Conservation (phyloP, 2,113 vertebrate genomes). For the Trogon surrucura region DNA sequence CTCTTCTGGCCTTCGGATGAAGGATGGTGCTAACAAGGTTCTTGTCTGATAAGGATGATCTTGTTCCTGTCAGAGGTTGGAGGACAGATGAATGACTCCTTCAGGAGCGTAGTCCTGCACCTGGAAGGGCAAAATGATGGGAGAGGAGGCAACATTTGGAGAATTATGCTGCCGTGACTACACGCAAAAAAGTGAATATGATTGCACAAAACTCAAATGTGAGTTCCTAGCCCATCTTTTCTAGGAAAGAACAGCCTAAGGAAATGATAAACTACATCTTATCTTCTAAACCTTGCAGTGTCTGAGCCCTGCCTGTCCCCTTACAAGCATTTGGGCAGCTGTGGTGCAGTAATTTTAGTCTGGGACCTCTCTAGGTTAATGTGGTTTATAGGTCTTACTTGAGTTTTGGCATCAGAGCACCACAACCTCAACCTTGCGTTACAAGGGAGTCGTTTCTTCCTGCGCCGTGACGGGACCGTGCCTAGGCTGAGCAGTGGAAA, state of each 20-base stretch:
- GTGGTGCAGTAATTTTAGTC: neutral
- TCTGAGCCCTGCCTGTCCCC: fast-evolving
- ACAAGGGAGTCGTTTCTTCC: neutral
- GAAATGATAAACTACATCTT: neutral
- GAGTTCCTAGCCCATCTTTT: neutral
- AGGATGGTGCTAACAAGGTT: neutral
- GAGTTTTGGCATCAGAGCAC: neutral
- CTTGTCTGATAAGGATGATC: neutral
- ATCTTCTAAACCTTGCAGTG: too few relatives aligned
- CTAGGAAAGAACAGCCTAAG: neutral
- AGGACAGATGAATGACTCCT: neutral
- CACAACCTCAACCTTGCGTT: neutral
- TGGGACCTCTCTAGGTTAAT: neutral
- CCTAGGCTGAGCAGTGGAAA: neutral
- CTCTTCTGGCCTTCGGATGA: neutral
- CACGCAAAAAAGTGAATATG: neutral
- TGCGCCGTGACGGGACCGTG: neutral
- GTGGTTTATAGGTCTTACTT: neutral
- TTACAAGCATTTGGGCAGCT: neutral
- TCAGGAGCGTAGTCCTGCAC: neutral
- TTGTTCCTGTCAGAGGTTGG: neutral
- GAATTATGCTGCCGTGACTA: neutral
- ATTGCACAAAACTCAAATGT: neutral
- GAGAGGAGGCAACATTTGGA: neutral
- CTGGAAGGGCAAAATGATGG: neutral